Evolutionary conservation across 2,888 invertebrate genomes (phyloP).

Genomic region (Seladonia tumulorum): DNA sequence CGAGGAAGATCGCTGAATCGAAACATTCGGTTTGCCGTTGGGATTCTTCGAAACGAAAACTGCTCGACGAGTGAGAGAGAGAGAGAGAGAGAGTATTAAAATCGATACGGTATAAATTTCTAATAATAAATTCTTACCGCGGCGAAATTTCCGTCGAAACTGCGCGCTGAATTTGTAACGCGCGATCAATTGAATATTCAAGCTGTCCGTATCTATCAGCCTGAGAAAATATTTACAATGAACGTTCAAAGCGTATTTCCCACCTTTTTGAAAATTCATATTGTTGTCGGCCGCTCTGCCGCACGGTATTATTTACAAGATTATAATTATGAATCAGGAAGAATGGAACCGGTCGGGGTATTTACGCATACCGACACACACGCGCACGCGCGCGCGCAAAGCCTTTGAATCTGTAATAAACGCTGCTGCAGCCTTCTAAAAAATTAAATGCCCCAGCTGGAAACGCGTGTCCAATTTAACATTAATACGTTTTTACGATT

Average conservation of each 20-base stretch:
- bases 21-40: neutral
- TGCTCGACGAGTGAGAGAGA: neutral
- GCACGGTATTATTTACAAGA: neutral
- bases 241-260: neutral
- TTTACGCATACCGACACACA: neutral
- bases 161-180: slow-evolving; percentile 16
- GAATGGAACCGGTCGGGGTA: neutral
- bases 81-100: too few species aligned
- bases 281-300: neutral
- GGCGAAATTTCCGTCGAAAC: neutral
- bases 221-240: neutral
- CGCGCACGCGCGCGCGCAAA: neutral
- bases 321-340: neutral
- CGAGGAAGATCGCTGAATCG: neutral
- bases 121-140: slow-evolving; percentile 15
- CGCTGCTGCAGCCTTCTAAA: neutral
- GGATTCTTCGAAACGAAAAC: neutral
- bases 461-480: neutral
- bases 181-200: slow-evolving; percentile 18
- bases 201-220: neutral
- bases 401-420: neutral
- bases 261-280: slow-evolving; percentile 1
- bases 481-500: slow-evolving; percentile 13
- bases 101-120: slow-evolving; percentile 31
- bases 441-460: neutral